Evolutionary conservation across 2,888 invertebrate species (phyloP), one percentile per base, ranked within the genome.

Genomic region (Caenorhabditis sp.): DNA sequence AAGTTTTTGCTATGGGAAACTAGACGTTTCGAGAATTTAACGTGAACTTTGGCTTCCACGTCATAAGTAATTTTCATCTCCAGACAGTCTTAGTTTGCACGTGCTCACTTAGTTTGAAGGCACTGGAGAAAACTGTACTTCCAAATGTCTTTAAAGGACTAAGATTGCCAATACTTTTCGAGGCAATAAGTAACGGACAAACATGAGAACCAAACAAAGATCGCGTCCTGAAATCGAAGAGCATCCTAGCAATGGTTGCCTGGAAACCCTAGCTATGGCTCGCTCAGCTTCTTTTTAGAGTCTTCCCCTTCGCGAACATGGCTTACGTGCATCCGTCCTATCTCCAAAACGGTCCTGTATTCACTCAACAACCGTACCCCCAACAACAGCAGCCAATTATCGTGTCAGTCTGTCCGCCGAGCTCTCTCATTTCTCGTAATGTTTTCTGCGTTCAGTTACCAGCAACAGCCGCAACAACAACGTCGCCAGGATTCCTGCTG

Each of bases 371-470:
- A 30, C 72, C 72, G 41, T 72, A 72, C 37, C 72, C 72, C 0
- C 63, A 50, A 27, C 72, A 72, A n/a, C 71, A 72, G 20, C 72
- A 72, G 20, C 72, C 72, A 11, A 35, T 72, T 15, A 58, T 72
- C 3, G 58, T 72, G 72, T 72, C 9, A 58, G 72, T 62, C 35
- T n/a, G n/a, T n/a, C n/a, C n/a, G n/a, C n/a, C n/a, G n/a, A n/a
- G n/a, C n/a, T n/a, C n/a, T n/a, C n/a, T n/a, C n/a, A n/a, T n/a
- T n/a, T n/a, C n/a, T n/a, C n/a, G n/a, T n/a, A n/a, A n/a, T n/a
- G 15, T 9, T 20, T 5, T 48, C 26, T 13, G n/a, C 20, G 24
- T 30, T 8, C 2, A 48, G 55, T 11, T 56, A 48, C n/a, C 53
- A 63, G n/a, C 66, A 66, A 22, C 56, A 58, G 22, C 46, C 46